Evolutionary conservation across 2,797 vertebrate species (phyloP).

Genomic region (Myotis myotis): DNA sequence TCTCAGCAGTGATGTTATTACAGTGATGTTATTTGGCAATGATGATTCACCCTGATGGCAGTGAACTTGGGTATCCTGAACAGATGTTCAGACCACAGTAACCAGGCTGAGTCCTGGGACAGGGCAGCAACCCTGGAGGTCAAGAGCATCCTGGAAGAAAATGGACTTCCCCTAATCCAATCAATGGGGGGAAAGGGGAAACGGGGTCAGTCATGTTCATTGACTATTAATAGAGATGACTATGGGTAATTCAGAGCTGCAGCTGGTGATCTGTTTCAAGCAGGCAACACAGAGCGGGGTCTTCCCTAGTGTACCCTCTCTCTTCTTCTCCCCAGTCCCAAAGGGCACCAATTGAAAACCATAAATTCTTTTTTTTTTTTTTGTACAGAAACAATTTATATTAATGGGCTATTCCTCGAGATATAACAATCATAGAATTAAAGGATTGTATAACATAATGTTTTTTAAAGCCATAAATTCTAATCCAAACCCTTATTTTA

Average conservation of each 20-base stretch:
- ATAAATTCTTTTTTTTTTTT: not conserved
- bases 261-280: not conserved
- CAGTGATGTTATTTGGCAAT: not conserved
- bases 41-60: not conserved
- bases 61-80: not conserved
- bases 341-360: not conserved
- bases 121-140: not conserved
- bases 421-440: not conserved
- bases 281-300: not conserved
- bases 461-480: not conserved
- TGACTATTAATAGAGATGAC: not conserved
- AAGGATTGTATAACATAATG: not conserved
- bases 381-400: not conserved
- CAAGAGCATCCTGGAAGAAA: not conserved
- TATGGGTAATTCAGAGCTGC: not conserved
- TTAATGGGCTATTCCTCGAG: not conserved
- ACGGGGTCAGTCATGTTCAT: not conserved
- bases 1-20: not conserved
- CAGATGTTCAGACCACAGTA: not conserved
- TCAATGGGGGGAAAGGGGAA: not conserved
- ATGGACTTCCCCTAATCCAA: not conserved
- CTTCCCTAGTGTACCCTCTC: not conserved
- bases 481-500: not conserved
- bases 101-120: not conserved
- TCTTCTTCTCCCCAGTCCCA: not conserved